Percentiles rank a stretch among this genome's conserved stretches.
Evolutionary conservation across 2,888 invertebrate genomes (phyloP).

Genomic region (Sylvicola cinctus): DNA sequence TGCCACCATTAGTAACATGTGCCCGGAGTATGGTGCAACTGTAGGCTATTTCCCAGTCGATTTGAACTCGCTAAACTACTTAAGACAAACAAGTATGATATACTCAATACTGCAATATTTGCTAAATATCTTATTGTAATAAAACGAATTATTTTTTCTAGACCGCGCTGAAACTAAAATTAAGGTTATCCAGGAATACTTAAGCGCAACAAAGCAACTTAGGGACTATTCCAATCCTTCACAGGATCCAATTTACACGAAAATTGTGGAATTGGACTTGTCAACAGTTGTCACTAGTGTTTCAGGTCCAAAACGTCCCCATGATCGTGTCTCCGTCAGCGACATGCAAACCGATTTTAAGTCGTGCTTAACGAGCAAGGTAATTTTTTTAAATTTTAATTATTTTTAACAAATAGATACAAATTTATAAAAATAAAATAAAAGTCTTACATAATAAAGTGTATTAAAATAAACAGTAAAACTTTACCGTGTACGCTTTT

Average conservation of each 20-base stretch:
- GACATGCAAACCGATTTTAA: constrained; percentile 82
- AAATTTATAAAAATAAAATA: too few relatives aligned
- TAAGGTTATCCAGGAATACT: constrained; percentile 56
- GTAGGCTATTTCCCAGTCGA: constrained; percentile 92
- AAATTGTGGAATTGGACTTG: constrained; percentile 65
- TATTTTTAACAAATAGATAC: constrained; percentile 1
- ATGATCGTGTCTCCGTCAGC: constrained; percentile 78
- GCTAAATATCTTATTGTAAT: neutral
- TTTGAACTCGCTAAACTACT: constrained; percentile 54
- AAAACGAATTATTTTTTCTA: constrained; percentile 17
- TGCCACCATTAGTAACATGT: constrained; percentile 98
- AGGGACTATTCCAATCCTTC: constrained; percentile 52
- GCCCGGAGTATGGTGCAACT: constrained; percentile 95
- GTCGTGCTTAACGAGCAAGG: constrained; percentile 69
- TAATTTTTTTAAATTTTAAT: constrained; percentile 25
- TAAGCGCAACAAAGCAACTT: constrained; percentile 62
- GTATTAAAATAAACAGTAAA: too few relatives aligned
- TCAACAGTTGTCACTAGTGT: constrained; percentile 80
- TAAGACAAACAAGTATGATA: constrained; percentile 56
- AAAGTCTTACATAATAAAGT: too few relatives aligned
- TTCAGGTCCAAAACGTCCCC: constrained; percentile 92
- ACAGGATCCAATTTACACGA: constrained; percentile 71
- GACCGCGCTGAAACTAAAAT: constrained; percentile 64
- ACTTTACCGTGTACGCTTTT: too few relatives aligned
- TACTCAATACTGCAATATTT: neutral